Base-by-base conservation (phyloP, 2,888 invertebrate genomes). In the Eupithecia dodoneata region DNA sequence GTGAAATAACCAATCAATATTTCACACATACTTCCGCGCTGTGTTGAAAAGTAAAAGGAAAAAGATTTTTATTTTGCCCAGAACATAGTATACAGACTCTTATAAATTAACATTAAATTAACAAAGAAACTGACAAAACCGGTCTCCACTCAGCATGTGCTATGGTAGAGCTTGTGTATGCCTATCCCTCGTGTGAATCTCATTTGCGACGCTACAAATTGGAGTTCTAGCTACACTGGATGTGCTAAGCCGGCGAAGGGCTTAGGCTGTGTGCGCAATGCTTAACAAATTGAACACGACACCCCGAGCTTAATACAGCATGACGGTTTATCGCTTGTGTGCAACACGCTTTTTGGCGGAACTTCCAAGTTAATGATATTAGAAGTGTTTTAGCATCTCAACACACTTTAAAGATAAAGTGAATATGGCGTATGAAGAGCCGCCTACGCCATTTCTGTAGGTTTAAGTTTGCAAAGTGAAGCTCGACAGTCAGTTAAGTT, bases 151-250 rank as follows among this genome's bases (percentile, higher is more conserved):
- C 30, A 30, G 30, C 30, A 30, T 30, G 30, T 30, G 30, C 30
- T 30, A 30, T 30, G 30, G 30, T 30, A 30, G 30, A 18, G 30
- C 18, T 3, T 5, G 4, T 30, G 59, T 63, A 18, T 18, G 18
- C 3, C 55, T 59, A 18, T n/a, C 55, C 18, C 63, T 67, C 71
- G 59, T 42, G 73, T 52, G 72, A 79, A 81, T 81, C 73, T 77
- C 78, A 83, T 83, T 79, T 78, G 77, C 71, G 78, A 82, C 63
- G 71, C 78, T 81, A 78, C 72, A 80, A 86, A 86, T 83, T 84
- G 79, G 79, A 83, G 82, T 84, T 82, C 82, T 71, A 18, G 42
- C 55, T 81, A 80, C 69, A 79, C 45, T 78, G 74, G 69, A 44
- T 66, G 80, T 72, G 76, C 75, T 81, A 77, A 77, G 74, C 73